A percentile compares a stretch with the other conserved stretches of the same genome.
These are phyloP conservation scores for Pyrgus malvae DNA, from an alignment of 2,888 invertebrate species.

Conservation along the genomic window DNA sequence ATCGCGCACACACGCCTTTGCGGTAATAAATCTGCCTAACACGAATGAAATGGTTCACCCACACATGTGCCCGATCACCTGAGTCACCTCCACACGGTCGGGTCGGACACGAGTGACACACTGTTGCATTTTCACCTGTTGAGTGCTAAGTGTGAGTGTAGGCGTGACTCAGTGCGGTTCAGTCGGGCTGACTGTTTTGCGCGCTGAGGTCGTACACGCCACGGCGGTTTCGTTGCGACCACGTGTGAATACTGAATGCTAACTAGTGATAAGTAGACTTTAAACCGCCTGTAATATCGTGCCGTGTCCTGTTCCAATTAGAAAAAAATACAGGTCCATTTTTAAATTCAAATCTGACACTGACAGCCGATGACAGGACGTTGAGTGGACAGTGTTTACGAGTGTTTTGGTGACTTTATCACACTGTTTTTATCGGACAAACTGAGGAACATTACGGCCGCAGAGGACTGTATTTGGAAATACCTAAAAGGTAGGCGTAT, in stretches of 20 bases:
- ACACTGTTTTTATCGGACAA: constrained; percentile 62
- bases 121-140: constrained; percentile 77
- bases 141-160: constrained; percentile 58
- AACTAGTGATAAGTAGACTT: constrained; percentile 67
- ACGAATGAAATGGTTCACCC: constrained; percentile 74
- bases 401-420: constrained; percentile 63
- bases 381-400: constrained; percentile 60
- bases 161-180: constrained; percentile 66
- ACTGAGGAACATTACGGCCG: constrained; percentile 72
- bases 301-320: constrained; percentile 26
- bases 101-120: constrained; percentile 70
- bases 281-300: constrained; percentile 60
- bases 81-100: constrained; percentile 69
- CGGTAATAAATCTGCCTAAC: constrained; percentile 69
- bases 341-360: constrained; percentile 37
- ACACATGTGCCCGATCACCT: constrained; percentile 49
- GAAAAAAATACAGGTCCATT: constrained; percentile 39
- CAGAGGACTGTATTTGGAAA: constrained; percentile 72
- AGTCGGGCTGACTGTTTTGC: constrained; percentile 73
- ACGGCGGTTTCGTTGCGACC: constrained; percentile 45
- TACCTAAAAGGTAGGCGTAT: constrained; percentile 70
- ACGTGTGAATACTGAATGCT: constrained; percentile 65
- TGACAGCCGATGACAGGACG: constrained; percentile 40
- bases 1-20: constrained; percentile 41
- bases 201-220: constrained; percentile 67